Base-by-base conservation (phyloP, 2,113 vertebrate species). In the Hippolais icterina region DNA sequence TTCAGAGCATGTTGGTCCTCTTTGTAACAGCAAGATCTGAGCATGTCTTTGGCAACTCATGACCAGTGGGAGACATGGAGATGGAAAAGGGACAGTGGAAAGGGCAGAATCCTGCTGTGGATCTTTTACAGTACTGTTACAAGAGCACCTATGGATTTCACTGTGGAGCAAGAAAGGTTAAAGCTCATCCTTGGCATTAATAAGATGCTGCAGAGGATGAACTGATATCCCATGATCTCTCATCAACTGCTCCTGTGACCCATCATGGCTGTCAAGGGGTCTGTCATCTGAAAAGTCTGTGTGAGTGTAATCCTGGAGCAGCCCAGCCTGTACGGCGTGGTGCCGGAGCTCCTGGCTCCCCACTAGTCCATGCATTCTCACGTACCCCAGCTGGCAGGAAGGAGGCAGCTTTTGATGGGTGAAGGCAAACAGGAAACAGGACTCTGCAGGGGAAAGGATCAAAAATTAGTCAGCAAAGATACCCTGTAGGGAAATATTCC, bases 351-450 rank as follows among this genome's bases (percentile, higher is more conserved):
- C 94, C 61, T 92, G 53, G 9, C 83, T 97, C 20, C 95, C 98
- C 60, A 97, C 0, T 0, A 99, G 97, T 9, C 99, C 99, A 81
- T 98, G 98, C 94, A 75, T 98, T 81, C 94, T 97, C 76, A 98
- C 8, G 53, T 99, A 99, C 6, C 99, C 99, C 44, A 98, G 98
- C 90, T 90, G 98, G 93, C 99, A 99, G 94, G 98, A 99, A 78
- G 98, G 97, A 8, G 99, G 99, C 63, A 98, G 98, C 94, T 96
- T 98, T 92, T 97, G 98, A 78, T 77, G 98, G 13, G 98, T 99
- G n/a, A 99, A 98, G 44, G 98, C 94, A 35, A 98, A 98, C 52
- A 97, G 98, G 97, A 99, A 99, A 93, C 99, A 99, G 59, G 99
- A 98, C 74, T 99, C 99, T 99, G 85, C 9, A 59, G 66, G 18